Base-by-base conservation (phyloP, 2,888 invertebrate species). In the Orthosia cruda region DNA sequence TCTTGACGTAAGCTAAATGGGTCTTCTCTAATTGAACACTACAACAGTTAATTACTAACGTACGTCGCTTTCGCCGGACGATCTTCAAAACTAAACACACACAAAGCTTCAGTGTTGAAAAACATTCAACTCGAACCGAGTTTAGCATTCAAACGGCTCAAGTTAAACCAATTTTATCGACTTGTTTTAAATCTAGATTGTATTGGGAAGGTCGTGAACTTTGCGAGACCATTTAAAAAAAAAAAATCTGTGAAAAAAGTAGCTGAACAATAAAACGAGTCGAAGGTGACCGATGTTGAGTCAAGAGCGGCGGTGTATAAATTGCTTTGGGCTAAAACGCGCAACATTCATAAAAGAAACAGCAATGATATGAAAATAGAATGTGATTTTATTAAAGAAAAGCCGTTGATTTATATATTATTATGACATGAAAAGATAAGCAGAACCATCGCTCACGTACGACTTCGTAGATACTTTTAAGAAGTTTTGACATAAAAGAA, bases 81-180 rank as follows among this genome's bases (percentile, higher is more conserved):
- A 91, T 92, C 90, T 92, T 90, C 81, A 71, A 86, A 92, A 92
- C 91, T 91, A 92, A 92, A 92, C 90, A 91, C 90, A 92, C 89
- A 90, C 88, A 92, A 89, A 90, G 91, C 90, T 92, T 88, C 86
- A 88, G 84, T 80, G 88, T 90, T 91, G 77, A 92, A 92, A 92
- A 91, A 91, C 90, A 91, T 89, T 88, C 78, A 90, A 92, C 90
- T 90, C 85, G 82, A 89, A 90, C 90, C 90, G 89, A 91, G 90
- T 89, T 92, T 90, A 88, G 88, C 88, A 91, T 91, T 91, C 88
- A 89, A 92, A 92, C 88, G 89, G 86, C 87, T 89, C 84, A 91
- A 91, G 88, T 92, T 92, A 87, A 90, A 91, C 88, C 89, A 89
- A 91, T 91, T 92, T 88, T 88, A 92, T 87, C 84, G 86, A 90